Evolutionary conservation across 2,113 vertebrate species (phyloP).

Genomic region (Neogale vison): DNA sequence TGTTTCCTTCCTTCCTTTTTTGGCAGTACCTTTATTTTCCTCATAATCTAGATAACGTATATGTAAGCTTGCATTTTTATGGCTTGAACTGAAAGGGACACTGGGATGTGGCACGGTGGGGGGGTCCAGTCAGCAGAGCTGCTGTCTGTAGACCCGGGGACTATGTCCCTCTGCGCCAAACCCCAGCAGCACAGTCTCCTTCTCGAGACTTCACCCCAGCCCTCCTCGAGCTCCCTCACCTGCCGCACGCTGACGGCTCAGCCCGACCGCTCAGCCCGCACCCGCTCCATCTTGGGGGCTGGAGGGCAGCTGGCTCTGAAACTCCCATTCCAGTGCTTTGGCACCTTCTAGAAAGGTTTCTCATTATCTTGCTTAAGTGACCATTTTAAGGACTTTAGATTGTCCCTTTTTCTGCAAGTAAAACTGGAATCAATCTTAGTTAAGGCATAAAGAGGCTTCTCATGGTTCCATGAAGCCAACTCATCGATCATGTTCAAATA

Average conservation of each 20-base stretch:
- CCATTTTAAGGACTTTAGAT: constrained; percentile 1
- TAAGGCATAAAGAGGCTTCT: constrained; percentile 66
- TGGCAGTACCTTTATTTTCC: not conserved
- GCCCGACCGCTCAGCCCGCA: not conserved
- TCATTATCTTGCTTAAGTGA: constrained; percentile 59
- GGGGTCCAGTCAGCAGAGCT: too few relatives aligned
- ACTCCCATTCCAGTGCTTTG: not conserved
- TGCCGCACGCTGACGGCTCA: not conserved
- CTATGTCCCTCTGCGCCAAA: rapidly evolving
- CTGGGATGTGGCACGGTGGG: not conserved
- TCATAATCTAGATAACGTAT: not conserved
- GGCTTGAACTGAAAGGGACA: not conserved
- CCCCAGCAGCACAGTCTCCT: rapidly evolving
- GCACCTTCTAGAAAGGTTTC: not conserved
- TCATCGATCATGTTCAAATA: constrained; percentile 59
- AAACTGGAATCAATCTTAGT: constrained; percentile 75
- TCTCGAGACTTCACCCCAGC: not conserved
- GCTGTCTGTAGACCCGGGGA: not conserved
- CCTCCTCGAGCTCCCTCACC: rapidly evolving
- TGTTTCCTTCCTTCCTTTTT: not conserved
- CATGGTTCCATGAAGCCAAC: constrained; percentile 30
- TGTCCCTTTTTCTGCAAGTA: not conserved
- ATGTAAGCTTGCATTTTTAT: not conserved
- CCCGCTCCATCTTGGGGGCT: rapidly evolving
- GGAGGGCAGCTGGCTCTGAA: not conserved